Evolutionary conservation across 2,888 invertebrate species (phyloP).

Genomic region (Acrocera orbiculus): DNA sequence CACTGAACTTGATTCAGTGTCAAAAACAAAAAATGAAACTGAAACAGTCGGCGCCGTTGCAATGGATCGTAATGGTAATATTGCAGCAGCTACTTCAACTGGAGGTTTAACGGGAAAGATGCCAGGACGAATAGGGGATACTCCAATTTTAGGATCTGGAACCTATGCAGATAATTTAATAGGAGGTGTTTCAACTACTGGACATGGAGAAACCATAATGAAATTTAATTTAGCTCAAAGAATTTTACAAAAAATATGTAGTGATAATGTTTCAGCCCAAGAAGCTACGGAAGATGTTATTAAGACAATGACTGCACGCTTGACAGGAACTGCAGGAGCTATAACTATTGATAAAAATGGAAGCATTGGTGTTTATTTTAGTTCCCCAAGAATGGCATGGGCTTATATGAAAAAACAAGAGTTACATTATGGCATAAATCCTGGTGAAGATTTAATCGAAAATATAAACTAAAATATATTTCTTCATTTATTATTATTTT

Average conservation of each 20-base stretch:
- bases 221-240: conserved; percentile 57
- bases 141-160: conserved; percentile 53
- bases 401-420: conserved; percentile 36
- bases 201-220: conserved; percentile 69
- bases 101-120: conserved; percentile 70
- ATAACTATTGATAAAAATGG: conserved; percentile 51
- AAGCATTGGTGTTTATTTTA: conserved; percentile 49
- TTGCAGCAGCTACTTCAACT: conserved; percentile 69
- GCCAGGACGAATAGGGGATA: conserved; percentile 62
- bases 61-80: conserved; percentile 49
- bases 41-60: conserved; percentile 79
- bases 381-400: conserved; percentile 52
- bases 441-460: conserved; percentile 28
- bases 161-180: conserved; percentile 55
- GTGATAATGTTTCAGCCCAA: conserved; percentile 36
- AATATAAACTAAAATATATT: too few relatives aligned
- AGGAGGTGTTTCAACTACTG: conserved; percentile 67
- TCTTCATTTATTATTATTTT: too few relatives aligned
- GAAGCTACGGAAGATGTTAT: conserved; percentile 45
- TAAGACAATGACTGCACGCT: conserved; percentile 45
- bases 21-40: conserved; percentile 31
- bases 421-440: conserved; percentile 42
- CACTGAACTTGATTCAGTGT: conserved; percentile 40
- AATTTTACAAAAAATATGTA: conserved; percentile 47
- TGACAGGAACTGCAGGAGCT: conserved; percentile 57